Evolutionary conservation across 2,113 vertebrate species (phyloP).

Genomic region (Psephotus haematonotus): DNA sequence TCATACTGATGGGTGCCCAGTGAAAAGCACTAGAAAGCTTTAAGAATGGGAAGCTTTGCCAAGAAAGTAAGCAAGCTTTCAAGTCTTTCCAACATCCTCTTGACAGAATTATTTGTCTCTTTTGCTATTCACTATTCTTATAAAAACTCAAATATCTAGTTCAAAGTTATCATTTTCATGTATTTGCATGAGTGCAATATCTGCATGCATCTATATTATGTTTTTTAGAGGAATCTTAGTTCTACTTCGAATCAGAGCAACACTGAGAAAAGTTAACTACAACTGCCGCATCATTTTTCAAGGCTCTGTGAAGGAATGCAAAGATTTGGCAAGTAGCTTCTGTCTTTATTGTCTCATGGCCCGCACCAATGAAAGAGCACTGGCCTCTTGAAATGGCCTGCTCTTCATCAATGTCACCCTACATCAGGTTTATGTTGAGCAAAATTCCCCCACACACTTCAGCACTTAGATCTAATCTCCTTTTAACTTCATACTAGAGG

Average conservation of each 20-base stretch:
- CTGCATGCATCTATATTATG: background rate
- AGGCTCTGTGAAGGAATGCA: background rate
- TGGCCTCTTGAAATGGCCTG: background rate
- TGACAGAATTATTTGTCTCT: background rate
- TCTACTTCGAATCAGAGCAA: background rate
- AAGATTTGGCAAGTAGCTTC: background rate
- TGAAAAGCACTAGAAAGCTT: background rate
- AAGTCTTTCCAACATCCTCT: background rate
- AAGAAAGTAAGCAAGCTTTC: background rate
- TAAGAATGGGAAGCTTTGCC: background rate
- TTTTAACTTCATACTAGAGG: background rate
- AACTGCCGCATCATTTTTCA: background rate
- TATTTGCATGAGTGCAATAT: background rate
- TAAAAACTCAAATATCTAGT: background rate
- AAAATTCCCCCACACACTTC: background rate
- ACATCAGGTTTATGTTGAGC: background rate
- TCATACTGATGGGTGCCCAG: background rate
- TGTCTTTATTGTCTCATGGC: background rate
- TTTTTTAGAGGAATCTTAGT: background rate
- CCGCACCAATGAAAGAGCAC: background rate
- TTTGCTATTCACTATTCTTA: background rate
- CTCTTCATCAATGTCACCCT: background rate
- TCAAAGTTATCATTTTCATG: background rate
- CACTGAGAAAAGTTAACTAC: fast-evolving
- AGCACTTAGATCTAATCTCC: background rate